Evolutionary conservation across 2,888 invertebrate species (phyloP).

Genomic region (Scaptomyza reducta): DNA sequence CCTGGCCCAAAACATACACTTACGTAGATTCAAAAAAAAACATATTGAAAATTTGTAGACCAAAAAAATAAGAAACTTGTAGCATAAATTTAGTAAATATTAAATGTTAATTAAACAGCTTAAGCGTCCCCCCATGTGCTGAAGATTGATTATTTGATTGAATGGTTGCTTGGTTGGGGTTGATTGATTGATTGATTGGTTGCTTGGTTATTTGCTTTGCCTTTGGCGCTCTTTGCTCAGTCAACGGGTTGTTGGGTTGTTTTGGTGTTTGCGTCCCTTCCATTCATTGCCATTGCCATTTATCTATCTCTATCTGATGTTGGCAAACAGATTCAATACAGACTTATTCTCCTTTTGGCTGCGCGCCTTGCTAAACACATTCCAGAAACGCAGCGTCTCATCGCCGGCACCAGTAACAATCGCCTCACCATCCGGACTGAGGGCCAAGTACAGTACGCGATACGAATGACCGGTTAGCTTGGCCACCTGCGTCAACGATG

Average conservation of each 20-base stretch:
- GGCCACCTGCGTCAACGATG: constrained; percentile 97
- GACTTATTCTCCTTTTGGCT: constrained; percentile 97
- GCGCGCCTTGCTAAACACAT: constrained; percentile 98
- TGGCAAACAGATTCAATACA: constrained; percentile 95
- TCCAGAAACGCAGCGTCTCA: constrained; percentile 99
- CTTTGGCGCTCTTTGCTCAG: constrained; percentile 69
- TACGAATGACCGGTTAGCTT: constrained; percentile 98
- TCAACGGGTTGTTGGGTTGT: constrained; percentile 24
- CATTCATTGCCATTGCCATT: neutral
- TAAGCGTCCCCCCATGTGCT: neutral
- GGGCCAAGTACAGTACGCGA: constrained; percentile 96
- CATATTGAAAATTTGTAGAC: neutral
- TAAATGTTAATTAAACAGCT: constrained; percentile 12
- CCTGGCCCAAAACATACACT: constrained; percentile 32
- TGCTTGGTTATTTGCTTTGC: constrained; percentile 46
- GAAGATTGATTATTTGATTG: constrained; percentile 11
- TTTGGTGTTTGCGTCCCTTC: neutral
- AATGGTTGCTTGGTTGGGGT: neutral
- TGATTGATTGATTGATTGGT: constrained; percentile 17
- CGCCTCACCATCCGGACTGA: constrained; percentile 99
- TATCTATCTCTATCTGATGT: constrained; percentile 88
- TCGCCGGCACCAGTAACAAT: constrained; percentile 99
- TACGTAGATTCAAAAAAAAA: neutral
- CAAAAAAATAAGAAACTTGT: neutral
- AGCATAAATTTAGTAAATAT: neutral